A percentile compares a stretch with the other conserved stretches of the same genome.
phyloP scores from a whole-genome alignment of 2,888 invertebrate genomes.

The Eupeodes latifasciatus region DNA sequence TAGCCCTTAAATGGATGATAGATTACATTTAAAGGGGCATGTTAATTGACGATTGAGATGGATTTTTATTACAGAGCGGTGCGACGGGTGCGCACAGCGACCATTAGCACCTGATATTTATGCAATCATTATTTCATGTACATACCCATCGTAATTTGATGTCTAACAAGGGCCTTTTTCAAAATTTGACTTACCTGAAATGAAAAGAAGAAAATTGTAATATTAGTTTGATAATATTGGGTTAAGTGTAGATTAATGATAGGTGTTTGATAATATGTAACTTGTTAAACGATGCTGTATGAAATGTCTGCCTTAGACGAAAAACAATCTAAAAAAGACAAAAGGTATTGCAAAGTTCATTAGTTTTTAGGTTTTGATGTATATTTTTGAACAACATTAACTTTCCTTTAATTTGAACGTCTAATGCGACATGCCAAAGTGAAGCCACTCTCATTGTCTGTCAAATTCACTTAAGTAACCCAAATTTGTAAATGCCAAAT shows the following conservation, averaged over 20 bases:
- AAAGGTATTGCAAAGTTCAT: no score
- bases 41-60: constrained; percentile 7
- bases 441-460: no score
- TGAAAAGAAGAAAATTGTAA: neutral
- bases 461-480: no score
- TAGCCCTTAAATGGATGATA: constrained; percentile 24
- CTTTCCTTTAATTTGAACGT: no score
- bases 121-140: neutral
- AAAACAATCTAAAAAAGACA: neutral
- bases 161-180: neutral
- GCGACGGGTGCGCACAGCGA: neutral
- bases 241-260: neutral
- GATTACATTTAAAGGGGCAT: constrained; percentile 13
- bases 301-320: neutral
- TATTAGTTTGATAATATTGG: neutral
- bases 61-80: constrained; percentile 11
- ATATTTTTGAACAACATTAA: no score
- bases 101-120: constrained; percentile 27
- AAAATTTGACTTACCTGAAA: constrained; percentile 20
- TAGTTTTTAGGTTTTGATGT: no score
- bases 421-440: no score
- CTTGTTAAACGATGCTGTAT: neutral
- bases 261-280: neutral
- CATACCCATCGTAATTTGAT: neutral
- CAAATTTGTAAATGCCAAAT: no score